Conservation (phyloP, 35 echinoderm and acorn worm species). For the Heliocidaris erythrogramma region DNA sequence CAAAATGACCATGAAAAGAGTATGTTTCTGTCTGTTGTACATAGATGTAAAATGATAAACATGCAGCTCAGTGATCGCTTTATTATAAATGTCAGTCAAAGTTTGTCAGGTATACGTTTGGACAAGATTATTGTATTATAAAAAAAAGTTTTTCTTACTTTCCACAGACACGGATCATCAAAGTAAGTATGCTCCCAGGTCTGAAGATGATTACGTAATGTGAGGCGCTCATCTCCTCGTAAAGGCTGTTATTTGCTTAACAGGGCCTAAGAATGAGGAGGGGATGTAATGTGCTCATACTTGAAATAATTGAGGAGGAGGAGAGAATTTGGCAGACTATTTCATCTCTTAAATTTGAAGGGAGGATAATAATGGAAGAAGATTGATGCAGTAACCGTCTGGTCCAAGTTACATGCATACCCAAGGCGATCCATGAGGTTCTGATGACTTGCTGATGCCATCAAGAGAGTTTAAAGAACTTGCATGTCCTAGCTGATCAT, state of each 20-base stretch:
- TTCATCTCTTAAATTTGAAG: neutral
- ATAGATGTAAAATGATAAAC: neutral
- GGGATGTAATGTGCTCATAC: neutral
- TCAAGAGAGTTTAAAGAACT: neutral
- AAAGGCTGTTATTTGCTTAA: neutral
- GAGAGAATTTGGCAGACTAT: neutral
- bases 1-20: neutral
- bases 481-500: neutral
- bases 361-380: neutral
- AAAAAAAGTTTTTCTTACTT: neutral
- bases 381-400: neutral
- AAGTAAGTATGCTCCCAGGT: neutral
- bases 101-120: neutral
- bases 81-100: neutral
- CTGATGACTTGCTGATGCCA: neutral
- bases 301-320: neutral
- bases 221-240: neutral
- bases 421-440: neutral
- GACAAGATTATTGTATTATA: neutral
- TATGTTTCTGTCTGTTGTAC: neutral
- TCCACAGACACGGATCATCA: neutral
- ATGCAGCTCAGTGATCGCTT: no score
- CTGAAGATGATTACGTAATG: neutral
- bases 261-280: neutral
- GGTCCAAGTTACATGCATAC: neutral